A percentile compares a stretch with the other conserved stretches of the same genome.
These are phyloP conservation scores for Gymnarchus niloticus DNA, from an alignment of 2,113 vertebrate genomes.

Conservation along the genomic window DNA sequence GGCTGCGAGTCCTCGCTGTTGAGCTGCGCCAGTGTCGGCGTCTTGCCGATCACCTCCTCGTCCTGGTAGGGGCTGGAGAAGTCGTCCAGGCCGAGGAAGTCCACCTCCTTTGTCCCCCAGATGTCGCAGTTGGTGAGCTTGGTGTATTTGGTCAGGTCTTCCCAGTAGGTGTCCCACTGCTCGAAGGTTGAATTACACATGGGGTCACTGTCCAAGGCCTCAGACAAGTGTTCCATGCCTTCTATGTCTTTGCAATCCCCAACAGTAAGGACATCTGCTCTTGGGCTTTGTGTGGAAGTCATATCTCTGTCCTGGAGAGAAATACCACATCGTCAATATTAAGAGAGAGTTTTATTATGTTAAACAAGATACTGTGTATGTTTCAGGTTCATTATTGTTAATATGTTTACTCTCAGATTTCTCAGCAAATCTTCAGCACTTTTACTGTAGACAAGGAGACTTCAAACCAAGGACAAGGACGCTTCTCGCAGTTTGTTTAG, in stretches of 20 bases:
- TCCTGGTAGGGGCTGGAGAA: constrained; percentile 98
- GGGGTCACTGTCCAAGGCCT: constrained; percentile 77
- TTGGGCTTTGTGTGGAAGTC: constrained; percentile 87
- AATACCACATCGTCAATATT: neutral
- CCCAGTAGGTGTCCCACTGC: constrained; percentile 98
- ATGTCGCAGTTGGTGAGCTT: constrained; percentile 95
- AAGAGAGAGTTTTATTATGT: constrained; percentile 15
- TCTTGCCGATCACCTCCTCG: constrained; percentile 91
- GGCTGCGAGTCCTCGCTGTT: constrained; percentile 97
- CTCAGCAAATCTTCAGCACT: neutral
- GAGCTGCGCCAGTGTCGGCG: constrained; percentile 91
- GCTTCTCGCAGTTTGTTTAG: neutral
- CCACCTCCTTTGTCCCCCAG: constrained; percentile 98
- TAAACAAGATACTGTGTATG: neutral
- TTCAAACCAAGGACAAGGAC: neutral
- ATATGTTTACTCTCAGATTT: neutral
- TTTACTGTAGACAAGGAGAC: neutral
- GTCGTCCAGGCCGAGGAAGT: constrained; percentile 93
- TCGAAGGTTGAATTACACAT: constrained; percentile 84
- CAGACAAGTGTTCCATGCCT: constrained; percentile 79
- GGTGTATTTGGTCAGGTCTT: constrained; percentile 96
- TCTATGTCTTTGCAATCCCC: constrained; percentile 87
- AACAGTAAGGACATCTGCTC: constrained; percentile 74
- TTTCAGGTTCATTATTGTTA: neutral
- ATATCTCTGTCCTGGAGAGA: constrained; percentile 83